Percentiles rank a stretch among this genome's conserved stretches.
Conservation (phyloP, 2,888 invertebrate genomes). For the Galerucella pusilla region DNA sequence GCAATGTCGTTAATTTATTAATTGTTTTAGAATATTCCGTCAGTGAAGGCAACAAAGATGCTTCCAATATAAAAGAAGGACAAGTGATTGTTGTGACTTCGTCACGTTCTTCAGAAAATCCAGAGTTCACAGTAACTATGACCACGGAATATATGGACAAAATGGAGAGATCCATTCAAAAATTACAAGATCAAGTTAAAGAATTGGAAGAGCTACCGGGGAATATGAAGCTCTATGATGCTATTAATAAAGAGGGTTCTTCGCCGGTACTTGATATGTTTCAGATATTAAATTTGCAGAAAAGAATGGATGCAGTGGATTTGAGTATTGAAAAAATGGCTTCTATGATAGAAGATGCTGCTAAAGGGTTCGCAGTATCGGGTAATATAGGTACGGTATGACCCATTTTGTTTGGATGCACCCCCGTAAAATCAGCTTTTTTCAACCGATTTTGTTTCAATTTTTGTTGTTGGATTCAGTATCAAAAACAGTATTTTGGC, state of each 20-base stretch:
- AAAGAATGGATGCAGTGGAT: constrained; percentile 74
- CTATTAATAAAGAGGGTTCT: constrained; percentile 53
- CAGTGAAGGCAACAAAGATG: not conserved
- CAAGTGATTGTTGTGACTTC: constrained; percentile 28
- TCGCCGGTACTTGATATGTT: constrained; percentile 71
- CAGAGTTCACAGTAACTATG: constrained; percentile 56
- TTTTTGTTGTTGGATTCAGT: no score
- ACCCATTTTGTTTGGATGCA: not conserved
- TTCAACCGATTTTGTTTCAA: no score
- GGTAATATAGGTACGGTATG: not conserved
- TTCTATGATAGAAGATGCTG: constrained; percentile 70
- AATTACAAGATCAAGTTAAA: constrained; percentile 60
- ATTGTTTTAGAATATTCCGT: constrained; percentile 21
- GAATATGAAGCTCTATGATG: constrained; percentile 64
- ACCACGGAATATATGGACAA: constrained; percentile 57
- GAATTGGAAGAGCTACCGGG: constrained; percentile 63
- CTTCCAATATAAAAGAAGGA: constrained; percentile 28
- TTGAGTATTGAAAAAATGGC: constrained; percentile 72
- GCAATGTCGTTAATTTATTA: not conserved
- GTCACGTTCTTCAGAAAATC: constrained; percentile 14
- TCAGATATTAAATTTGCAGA: constrained; percentile 72
- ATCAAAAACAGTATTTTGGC: no score
- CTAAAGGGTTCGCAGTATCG: constrained; percentile 54
- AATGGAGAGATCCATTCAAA: constrained; percentile 62
- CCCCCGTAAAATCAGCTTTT: no score